A percentile compares a stretch with the other conserved stretches of the same genome.
phyloP scores from a whole-genome alignment of 2,797 vertebrate genomes.

The Myiothlypis coronata region DNA sequence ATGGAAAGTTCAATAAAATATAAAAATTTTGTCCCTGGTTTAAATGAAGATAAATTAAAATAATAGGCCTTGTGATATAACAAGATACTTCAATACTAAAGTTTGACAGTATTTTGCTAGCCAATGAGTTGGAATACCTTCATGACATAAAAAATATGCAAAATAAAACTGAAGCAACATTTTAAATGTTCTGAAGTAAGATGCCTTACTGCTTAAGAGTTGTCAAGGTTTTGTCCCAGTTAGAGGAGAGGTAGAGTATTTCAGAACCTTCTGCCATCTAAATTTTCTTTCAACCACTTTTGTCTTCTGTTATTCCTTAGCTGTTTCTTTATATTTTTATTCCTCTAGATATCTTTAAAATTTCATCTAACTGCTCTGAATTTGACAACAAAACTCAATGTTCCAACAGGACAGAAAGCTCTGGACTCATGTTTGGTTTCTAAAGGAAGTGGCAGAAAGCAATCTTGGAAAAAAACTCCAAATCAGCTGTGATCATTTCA shows the following conservation, averaged over 20 bases:
- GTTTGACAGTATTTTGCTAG: not conserved
- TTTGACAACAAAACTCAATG: not conserved
- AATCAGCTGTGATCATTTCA: not conserved
- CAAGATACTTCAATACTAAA: not conserved
- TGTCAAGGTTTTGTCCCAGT: not conserved
- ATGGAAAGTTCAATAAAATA: not conserved
- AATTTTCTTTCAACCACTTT: not conserved
- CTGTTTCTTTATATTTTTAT: not conserved
- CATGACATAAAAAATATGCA: not conserved
- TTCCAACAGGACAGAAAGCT: not conserved
- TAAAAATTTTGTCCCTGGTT: not conserved
- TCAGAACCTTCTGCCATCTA: not conserved
- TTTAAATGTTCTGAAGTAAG: not conserved
- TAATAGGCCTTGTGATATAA: not conserved
- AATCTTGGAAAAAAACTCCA: not conserved
- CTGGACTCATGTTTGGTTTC: not conserved
- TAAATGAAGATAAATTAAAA: not conserved
- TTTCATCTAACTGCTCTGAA: not conserved
- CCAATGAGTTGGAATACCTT: not conserved
- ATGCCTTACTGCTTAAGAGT: not conserved
- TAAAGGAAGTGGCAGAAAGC: not conserved
- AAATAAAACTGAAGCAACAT: not conserved
- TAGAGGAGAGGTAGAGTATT: not conserved
- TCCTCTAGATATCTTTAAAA: not conserved
- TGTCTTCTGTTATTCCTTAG: not conserved